Evolutionary conservation across 2,888 invertebrate species (phyloP).

Genomic region (Drosophila parthenogenetica): DNA sequence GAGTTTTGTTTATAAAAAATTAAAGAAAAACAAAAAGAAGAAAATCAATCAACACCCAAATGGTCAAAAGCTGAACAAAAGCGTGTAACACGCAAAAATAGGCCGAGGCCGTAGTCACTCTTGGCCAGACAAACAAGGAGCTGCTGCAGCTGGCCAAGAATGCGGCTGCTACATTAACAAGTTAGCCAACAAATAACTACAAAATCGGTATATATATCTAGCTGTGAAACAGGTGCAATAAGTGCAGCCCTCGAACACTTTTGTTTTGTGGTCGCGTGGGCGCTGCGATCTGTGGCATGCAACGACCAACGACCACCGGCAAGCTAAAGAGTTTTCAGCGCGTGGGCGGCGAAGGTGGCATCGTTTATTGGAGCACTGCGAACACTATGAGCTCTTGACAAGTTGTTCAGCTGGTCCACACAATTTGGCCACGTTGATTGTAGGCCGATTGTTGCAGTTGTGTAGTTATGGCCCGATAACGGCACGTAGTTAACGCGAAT

Average conservation of each 20-base stretch:
- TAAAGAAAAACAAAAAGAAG: too few species aligned
- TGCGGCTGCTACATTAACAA: conserved; percentile 55
- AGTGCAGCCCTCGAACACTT: conserved; percentile 11
- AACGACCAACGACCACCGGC: conserved; percentile 37
- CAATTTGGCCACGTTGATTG: conserved; percentile 52
- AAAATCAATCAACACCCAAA: conserved; percentile 81
- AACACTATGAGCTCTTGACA: conserved; percentile 36
- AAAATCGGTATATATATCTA: not conserved
- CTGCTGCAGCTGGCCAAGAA: conserved; percentile 51
- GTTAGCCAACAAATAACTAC: conserved; percentile 35
- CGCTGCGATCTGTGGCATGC: conserved; percentile 25
- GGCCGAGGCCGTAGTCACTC: conserved; percentile 28
- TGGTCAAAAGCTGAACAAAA: conserved; percentile 60
- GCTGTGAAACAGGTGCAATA: conserved; percentile 38
- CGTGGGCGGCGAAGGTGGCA: conserved; percentile 30
- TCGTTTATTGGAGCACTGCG: conserved; percentile 8
- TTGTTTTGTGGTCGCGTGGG: conserved; percentile 37
- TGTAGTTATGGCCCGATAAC: conserved; percentile 58
- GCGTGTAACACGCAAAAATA: conserved; percentile 47
- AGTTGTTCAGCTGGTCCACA: conserved; percentile 63
- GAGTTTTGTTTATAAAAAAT: conserved; percentile 67
- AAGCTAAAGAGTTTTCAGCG: conserved; percentile 55
- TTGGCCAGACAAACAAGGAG: conserved; percentile 23
- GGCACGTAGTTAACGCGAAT: conserved; percentile 72
- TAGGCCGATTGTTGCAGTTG: conserved; percentile 53